Percentiles rank a stretch among this genome's conserved stretches.
These are phyloP conservation scores for Coelopa pilipes DNA, from an alignment of 2,888 invertebrate genomes.

Conservation along the genomic window DNA sequence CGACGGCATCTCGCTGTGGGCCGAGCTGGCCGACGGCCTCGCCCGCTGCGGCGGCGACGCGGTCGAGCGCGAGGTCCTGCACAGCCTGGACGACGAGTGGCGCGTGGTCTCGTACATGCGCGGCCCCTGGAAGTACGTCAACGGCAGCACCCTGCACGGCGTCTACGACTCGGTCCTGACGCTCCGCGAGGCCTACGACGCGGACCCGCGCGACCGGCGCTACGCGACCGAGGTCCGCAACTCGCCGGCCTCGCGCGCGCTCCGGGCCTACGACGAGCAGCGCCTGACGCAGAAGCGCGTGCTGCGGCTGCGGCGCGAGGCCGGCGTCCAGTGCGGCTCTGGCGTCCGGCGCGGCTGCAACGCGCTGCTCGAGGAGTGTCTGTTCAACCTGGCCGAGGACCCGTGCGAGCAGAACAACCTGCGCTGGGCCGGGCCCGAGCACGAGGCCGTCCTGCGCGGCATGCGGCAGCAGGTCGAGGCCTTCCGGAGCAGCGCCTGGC, in stretches of 20 bases:
- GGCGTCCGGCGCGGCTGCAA: slow-evolving; percentile 52
- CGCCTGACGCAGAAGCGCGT: slow-evolving; percentile 47
- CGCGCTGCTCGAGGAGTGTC: slow-evolving; percentile 64
- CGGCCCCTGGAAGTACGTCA: slow-evolving; percentile 59
- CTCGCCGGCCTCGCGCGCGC: slow-evolving; percentile 48
- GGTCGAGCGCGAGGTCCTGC: slow-evolving; percentile 72
- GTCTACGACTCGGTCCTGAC: slow-evolving; percentile 53
- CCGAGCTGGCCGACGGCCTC: slow-evolving; percentile 66
- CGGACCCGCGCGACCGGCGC: slow-evolving; percentile 53
- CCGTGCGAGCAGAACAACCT: slow-evolving; percentile 68
- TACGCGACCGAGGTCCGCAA: slow-evolving; percentile 53
- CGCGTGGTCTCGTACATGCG: slow-evolving; percentile 53
- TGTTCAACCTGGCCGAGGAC: slow-evolving; percentile 68
- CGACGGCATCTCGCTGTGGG: slow-evolving; percentile 79
- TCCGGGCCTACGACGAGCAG: slow-evolving; percentile 47
- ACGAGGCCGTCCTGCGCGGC: slow-evolving; percentile 40
- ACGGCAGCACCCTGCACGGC: slow-evolving; percentile 58
- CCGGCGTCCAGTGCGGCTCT: slow-evolving; percentile 48
- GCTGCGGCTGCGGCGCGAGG: slow-evolving; percentile 40
- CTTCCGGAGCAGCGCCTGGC: slow-evolving; percentile 65
- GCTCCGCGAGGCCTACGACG: slow-evolving; percentile 49
- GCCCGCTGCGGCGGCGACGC: not conserved
- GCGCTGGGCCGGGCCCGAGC: slow-evolving; percentile 38
- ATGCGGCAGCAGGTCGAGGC: slow-evolving; percentile 67
- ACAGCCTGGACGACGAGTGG: slow-evolving; percentile 77